These are phyloP conservation scores for Heliconius cydno DNA, from an alignment of 2,888 invertebrate genomes.

Conservation along the genomic window DNA sequence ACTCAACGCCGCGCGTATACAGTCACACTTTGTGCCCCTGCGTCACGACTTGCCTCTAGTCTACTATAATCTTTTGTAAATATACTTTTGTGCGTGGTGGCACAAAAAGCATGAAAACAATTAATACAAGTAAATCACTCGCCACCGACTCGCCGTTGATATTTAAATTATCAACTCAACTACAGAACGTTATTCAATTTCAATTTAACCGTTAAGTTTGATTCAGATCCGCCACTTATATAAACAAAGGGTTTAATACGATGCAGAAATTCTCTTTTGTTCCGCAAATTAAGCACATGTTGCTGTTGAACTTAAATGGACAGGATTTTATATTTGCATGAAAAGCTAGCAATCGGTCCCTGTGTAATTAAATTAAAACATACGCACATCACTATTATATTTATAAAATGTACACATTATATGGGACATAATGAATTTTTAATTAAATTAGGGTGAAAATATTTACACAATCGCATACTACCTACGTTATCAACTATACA, in stretches of 20 bases:
- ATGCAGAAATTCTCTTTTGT: slow-evolving; percentile 14
- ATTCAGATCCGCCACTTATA: slow-evolving; percentile 13
- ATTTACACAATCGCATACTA: not conserved
- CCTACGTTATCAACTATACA: not conserved
- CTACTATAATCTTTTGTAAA: not conserved
- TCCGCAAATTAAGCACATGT: slow-evolving; percentile 9
- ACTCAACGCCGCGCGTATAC: too few relatives aligned
- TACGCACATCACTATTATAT: not conserved
- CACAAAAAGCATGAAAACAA: not conserved
- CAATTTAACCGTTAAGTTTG: slow-evolving; percentile 20
- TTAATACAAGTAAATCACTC: not conserved
- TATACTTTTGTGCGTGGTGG: too few relatives aligned
- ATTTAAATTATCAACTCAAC: not conserved
- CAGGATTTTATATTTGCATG: not conserved
- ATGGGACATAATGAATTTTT: not conserved
- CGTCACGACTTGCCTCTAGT: not conserved
- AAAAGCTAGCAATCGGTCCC: slow-evolving; percentile 3
- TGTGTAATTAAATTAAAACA: slow-evolving; percentile 7
- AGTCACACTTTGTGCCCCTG: too few relatives aligned
- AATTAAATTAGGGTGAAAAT: not conserved
- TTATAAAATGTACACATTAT: not conserved
- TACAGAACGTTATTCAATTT: slow-evolving; percentile 4
- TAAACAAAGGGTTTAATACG: slow-evolving; percentile 13
- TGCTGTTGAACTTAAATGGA: slow-evolving; percentile 2
- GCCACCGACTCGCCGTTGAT: not conserved